Evolutionary conservation across 2,888 invertebrate species (phyloP).

Genomic region (Cactoblastis cactorum): DNA sequence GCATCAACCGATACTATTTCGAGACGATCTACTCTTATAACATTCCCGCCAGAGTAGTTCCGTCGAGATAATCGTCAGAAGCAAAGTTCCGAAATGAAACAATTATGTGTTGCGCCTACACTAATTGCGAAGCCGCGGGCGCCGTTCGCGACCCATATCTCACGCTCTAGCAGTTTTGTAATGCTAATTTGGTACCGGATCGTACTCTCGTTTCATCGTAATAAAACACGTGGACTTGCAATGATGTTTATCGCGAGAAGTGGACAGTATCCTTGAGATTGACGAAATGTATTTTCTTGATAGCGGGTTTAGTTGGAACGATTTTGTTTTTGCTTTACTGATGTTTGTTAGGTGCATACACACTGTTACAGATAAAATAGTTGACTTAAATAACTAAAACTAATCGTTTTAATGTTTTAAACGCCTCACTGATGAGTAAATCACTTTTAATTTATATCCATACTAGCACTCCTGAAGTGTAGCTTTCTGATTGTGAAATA

Average conservation of each 20-base stretch:
- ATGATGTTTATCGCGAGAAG: neutral
- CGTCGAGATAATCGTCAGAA: conserved; percentile 6
- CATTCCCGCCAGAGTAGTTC: conserved; percentile 9
- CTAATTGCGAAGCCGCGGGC: conserved; percentile 54
- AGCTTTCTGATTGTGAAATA: no score
- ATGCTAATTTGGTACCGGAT: conserved; percentile 44
- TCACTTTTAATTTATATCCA: no score
- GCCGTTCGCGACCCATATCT: conserved; percentile 74
- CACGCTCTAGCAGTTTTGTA: conserved; percentile 66
- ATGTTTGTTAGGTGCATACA: no score
- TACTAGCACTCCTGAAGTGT: no score
- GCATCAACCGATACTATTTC: neutral
- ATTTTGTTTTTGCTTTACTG: no score
- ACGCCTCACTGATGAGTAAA: no score
- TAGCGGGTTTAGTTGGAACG: no score
- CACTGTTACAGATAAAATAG: no score
- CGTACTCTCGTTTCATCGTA: neutral
- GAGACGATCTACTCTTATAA: conserved; percentile 5
- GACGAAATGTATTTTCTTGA: no score
- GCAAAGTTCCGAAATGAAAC: conserved; percentile 51
- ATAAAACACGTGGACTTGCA: neutral
- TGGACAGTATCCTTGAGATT: no score
- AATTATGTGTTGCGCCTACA: conserved; percentile 66
- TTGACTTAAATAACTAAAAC: no score
- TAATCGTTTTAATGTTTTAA: no score